Conservation (phyloP, 1,140 invertebrate species). For the Sweltsa coloradensis region DNA sequence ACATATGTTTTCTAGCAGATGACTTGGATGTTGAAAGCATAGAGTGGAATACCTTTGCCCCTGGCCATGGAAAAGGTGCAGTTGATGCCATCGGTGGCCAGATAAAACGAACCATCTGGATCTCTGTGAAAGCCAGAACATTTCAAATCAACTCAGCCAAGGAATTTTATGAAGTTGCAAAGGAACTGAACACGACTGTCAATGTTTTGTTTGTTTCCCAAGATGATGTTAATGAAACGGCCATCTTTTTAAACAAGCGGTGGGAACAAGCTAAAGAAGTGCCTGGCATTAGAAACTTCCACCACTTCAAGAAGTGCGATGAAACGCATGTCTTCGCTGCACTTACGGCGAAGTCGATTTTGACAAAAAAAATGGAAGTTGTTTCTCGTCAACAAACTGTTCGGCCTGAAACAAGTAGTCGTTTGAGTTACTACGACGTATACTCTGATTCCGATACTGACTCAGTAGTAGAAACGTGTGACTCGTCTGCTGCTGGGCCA, state of each 20-base stretch:
- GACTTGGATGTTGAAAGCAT: neutral
- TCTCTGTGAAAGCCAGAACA: neutral
- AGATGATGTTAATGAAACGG: neutral
- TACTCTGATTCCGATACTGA: too few species aligned
- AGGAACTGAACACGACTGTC: neutral
- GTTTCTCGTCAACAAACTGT: too few species aligned
- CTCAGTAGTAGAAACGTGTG: too few species aligned
- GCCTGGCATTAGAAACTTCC: neutral
- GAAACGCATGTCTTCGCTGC: neutral
- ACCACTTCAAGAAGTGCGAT: slow-evolving; percentile 1
- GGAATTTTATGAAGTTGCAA: slow-evolving; percentile 4
- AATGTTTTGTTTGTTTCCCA: slow-evolving; percentile 1
- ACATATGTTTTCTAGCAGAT: neutral
- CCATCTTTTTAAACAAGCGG: neutral
- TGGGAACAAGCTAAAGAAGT: neutral
- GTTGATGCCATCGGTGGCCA: slow-evolving; percentile 1
- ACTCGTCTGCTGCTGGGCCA: too few species aligned
- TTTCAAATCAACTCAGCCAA: neutral
- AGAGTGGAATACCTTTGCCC: slow-evolving; percentile 2
- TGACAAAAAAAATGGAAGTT: too few species aligned
- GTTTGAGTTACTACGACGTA: too few species aligned
- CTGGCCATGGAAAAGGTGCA: neutral
- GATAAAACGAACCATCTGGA: neutral
- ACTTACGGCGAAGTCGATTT: neutral
- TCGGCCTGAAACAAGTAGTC: too few species aligned